Evolutionary conservation across 30 jellyfish, hydroid and myxozoan genomes (phyloP).

Genomic region (Morbakka virulenta): DNA sequence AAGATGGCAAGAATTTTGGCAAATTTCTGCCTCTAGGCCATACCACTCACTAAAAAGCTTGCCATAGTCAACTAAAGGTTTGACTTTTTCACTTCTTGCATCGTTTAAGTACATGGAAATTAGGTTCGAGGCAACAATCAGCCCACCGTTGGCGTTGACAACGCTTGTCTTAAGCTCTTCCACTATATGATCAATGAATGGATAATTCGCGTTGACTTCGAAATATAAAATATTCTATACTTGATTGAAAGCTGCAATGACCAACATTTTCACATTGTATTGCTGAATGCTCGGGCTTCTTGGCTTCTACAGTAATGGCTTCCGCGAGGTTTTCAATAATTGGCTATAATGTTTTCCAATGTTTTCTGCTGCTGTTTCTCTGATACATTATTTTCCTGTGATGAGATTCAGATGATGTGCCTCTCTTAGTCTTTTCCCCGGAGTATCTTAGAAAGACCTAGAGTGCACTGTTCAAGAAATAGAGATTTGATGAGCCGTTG

Average conservation of each 20-base stretch:
- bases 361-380: no score
- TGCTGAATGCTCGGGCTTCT: constrained; percentile 58
- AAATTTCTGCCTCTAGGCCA: constrained; percentile 39
- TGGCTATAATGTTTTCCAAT: constrained; percentile 36
- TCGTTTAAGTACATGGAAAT: constrained; percentile 21
- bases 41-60: constrained; percentile 24
- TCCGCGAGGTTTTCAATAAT: constrained; percentile 37
- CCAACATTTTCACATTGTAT: constrained; percentile 38
- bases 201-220: constrained; percentile 14
- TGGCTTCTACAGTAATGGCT: constrained; percentile 23
- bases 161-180: constrained; percentile 28
- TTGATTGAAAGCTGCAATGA: constrained; percentile 33
- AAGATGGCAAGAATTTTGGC: no score
- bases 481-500: no score
- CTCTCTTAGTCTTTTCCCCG: no score
- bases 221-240: constrained; percentile 32
- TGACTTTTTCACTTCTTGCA: constrained; percentile 34
- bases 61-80: constrained; percentile 31
- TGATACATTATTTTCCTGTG: no score
- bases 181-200: constrained; percentile 44
- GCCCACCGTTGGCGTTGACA: constrained; percentile 49
- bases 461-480: no score
- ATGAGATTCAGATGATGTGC: no score
- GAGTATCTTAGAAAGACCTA: no score
- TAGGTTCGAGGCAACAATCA: constrained; percentile 33